Percentiles rank a stretch among this genome's conserved stretches.
Evolutionary conservation across 1,140 invertebrate genomes (phyloP).

Genomic region (Contarinia nasturtii): DNA sequence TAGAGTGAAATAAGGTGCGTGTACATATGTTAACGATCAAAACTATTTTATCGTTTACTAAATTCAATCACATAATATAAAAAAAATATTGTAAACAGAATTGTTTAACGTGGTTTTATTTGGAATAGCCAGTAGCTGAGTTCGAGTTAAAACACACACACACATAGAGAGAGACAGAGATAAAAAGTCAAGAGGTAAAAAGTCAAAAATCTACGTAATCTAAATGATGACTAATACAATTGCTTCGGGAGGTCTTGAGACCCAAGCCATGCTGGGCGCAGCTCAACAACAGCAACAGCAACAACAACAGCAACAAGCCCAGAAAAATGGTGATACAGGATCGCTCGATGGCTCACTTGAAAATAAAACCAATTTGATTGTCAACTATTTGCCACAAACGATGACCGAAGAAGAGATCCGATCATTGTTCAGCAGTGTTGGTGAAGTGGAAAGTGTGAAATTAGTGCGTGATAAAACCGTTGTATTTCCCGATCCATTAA

Average conservation of each 20-base stretch:
- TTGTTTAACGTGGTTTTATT: too few relatives aligned
- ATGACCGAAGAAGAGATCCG: conserved; percentile 84
- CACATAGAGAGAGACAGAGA: too few relatives aligned
- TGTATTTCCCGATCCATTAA: conserved; percentile 26
- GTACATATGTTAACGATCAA: too few relatives aligned
- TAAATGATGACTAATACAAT: conserved; percentile 20
- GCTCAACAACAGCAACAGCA: conserved; percentile 32
- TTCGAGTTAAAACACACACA: too few relatives aligned
- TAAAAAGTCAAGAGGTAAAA: too few relatives aligned
- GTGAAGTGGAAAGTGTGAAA: conserved; percentile 79
- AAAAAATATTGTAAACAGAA: too few relatives aligned
- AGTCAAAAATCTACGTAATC: too few relatives aligned
- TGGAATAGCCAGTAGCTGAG: too few relatives aligned
- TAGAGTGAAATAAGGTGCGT: too few relatives aligned
- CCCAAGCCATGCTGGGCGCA: conserved; percentile 33
- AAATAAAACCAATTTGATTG: conserved; percentile 58
- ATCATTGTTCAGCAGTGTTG: conserved; percentile 66
- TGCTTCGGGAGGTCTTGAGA: conserved; percentile 30
- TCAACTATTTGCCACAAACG: conserved; percentile 80
- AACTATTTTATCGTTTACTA: too few relatives aligned
- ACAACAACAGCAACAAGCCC: conserved; percentile 22
- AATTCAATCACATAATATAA: too few relatives aligned
- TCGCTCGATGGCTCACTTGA: conserved; percentile 9
- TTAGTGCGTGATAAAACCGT: conserved; percentile 77
- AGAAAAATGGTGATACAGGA: not conserved